These are phyloP conservation scores for Globodera rostochiensis DNA, from an alignment of 1,140 invertebrate species.

Conservation along the genomic window DNA sequence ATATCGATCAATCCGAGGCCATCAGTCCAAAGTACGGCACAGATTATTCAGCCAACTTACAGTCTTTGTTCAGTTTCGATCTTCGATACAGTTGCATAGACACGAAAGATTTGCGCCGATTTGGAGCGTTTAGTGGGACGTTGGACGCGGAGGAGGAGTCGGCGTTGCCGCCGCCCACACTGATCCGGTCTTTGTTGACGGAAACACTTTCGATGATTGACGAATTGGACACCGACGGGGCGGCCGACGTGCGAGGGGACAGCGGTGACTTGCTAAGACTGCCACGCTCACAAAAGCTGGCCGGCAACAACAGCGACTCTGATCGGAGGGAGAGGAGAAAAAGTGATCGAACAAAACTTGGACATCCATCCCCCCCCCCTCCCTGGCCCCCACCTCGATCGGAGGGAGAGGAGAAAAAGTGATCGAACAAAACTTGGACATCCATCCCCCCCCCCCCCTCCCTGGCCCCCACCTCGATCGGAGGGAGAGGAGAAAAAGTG, in stretches of 20 bases:
- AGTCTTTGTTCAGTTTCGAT: slow-evolving; percentile 61
- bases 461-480: slow-evolving; percentile 35
- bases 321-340: not conserved
- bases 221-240: slow-evolving; percentile 61
- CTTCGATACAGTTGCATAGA: slow-evolving; percentile 61
- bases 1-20: too few species aligned
- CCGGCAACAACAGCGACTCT: slow-evolving; percentile 42
- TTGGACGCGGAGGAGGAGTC: not conserved
- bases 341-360: not conserved
- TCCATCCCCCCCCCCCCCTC: too few species aligned
- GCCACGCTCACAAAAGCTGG: slow-evolving; percentile 50
- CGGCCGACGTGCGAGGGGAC: slow-evolving; percentile 63
- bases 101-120: slow-evolving; percentile 60
- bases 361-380: too few species aligned
- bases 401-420: too few species aligned
- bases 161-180: slow-evolving; percentile 14
- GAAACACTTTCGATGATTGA: slow-evolving; percentile 64
- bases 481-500: too few species aligned
- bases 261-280: slow-evolving; percentile 60
- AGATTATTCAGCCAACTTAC: slow-evolving; percentile 37
- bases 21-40: not conserved
- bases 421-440: too few species aligned
- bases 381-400: too few species aligned
- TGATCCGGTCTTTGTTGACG: slow-evolving; percentile 39
- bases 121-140: not conserved